These are phyloP conservation scores for Sylvia borin DNA, from an alignment of 2,797 vertebrate species.

Conservation along the genomic window DNA sequence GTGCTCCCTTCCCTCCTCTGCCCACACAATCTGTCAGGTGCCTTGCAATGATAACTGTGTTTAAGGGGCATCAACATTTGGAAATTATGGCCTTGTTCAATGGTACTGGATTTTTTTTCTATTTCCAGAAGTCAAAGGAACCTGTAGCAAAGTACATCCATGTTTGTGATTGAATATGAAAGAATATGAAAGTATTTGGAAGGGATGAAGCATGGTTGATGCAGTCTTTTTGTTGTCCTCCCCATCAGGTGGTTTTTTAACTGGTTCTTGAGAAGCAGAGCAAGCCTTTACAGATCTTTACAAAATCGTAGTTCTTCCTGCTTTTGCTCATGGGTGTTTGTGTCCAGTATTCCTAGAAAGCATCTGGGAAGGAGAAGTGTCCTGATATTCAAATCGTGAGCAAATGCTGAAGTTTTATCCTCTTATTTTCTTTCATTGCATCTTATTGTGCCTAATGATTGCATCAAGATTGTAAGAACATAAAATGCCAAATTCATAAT, in stretches of 20 bases:
- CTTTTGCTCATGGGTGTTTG: not conserved
- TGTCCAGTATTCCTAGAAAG: not conserved
- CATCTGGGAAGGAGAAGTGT: conserved; percentile 2
- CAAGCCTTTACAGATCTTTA: not conserved
- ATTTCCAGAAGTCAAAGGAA: not conserved
- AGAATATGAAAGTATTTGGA: not conserved
- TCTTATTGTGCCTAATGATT: conserved; percentile 17
- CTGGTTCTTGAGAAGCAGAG: not conserved
- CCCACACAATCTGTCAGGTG: not conserved
- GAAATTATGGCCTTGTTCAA: not conserved
- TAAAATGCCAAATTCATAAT: conserved; percentile 18
- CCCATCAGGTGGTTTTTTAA: not conserved
- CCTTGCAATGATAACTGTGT: not conserved
- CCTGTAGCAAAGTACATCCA: not conserved
- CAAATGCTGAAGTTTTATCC: conserved; percentile 19
- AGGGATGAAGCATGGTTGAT: not conserved
- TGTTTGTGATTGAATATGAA: not conserved
- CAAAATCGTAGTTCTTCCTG: not conserved
- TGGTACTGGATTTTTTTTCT: not conserved
- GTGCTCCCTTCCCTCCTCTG: not conserved
- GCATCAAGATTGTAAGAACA: not conserved
- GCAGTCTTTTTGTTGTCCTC: not conserved
- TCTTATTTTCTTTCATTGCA: conserved; percentile 10
- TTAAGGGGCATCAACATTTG: not conserved
- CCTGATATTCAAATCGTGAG: not conserved